These are phyloP conservation scores for Bovichtus variegatus DNA, from an alignment of 2,797 vertebrate species.

Conservation along the genomic window DNA sequence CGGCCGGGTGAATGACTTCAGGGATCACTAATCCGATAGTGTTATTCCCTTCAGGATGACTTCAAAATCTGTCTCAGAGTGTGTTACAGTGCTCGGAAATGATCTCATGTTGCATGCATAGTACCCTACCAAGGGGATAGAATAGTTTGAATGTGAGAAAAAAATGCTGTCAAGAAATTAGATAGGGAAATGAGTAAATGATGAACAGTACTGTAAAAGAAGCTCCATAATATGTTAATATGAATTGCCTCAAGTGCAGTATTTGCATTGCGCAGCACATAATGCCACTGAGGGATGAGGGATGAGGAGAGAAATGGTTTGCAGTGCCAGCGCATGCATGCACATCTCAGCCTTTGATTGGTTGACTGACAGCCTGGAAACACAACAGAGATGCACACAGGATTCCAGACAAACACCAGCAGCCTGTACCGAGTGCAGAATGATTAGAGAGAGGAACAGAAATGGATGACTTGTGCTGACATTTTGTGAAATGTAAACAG, in stretches of 20 bases:
- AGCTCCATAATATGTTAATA: slow-evolving; percentile 48
- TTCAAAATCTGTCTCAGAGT: slow-evolving; percentile 25
- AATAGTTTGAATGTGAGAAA: slow-evolving; percentile 18
- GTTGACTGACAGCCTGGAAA: slow-evolving; percentile 35
- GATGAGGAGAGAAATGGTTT: background rate
- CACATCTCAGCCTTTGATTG: slow-evolving; percentile 19
- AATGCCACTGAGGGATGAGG: background rate
- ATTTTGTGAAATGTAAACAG: slow-evolving; percentile 34
- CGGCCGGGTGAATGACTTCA: background rate
- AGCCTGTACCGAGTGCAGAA: slow-evolving; percentile 10
- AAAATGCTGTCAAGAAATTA: slow-evolving; percentile 38
- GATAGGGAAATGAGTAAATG: slow-evolving; percentile 46
- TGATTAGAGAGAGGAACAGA: slow-evolving; percentile 21
- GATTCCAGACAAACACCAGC: slow-evolving; percentile 26
- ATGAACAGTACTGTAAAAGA: slow-evolving; percentile 10
- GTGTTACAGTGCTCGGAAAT: slow-evolving; percentile 20
- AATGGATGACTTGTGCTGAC: slow-evolving; percentile 4
- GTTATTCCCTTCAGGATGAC: slow-evolving; percentile 22
- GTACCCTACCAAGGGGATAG: background rate
- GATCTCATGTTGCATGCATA: slow-evolving; percentile 22
- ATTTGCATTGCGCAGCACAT: slow-evolving; percentile 37
- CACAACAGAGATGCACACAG: background rate
- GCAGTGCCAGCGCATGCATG: background rate
- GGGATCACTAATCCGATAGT: slow-evolving; percentile 14
- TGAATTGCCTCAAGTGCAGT: slow-evolving; percentile 34